These are phyloP conservation scores for Apteryx owenii DNA, from an alignment of 2,113 vertebrate species.

Conservation along the genomic window DNA sequence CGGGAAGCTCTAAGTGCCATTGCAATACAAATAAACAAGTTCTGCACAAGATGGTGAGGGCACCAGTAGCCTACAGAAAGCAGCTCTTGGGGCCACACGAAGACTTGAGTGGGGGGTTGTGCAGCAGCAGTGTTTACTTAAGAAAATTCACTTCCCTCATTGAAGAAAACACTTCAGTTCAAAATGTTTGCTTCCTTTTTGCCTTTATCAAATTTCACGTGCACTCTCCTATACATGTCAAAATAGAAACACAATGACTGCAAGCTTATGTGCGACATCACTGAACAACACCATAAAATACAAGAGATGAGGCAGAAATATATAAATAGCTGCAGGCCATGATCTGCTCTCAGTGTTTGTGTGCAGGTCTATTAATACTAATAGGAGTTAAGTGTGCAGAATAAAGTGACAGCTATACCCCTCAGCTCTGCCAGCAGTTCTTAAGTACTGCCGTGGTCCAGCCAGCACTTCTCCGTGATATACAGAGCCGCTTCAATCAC, in stretches of 20 bases:
- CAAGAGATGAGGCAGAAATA: conserved; percentile 34
- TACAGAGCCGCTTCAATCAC: not conserved
- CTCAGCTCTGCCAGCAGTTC: conserved; percentile 42
- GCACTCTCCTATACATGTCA: not conserved
- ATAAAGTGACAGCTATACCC: conserved; percentile 51
- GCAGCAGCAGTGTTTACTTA: not conserved
- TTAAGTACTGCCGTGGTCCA: conserved; percentile 1
- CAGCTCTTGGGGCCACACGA: conserved; percentile 25
- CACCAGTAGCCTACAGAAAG: conserved; percentile 59
- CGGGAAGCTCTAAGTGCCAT: conserved; percentile 59
- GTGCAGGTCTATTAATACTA: conserved; percentile 47
- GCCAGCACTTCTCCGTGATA: not conserved
- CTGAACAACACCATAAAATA: conserved; percentile 24
- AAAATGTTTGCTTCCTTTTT: not conserved
- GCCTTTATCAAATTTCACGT: not conserved
- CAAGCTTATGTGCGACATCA: conserved; percentile 22
- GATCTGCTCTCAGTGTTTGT: conserved; percentile 53
- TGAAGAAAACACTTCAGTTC: not conserved
- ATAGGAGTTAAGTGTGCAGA: conserved; percentile 69
- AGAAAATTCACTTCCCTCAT: not conserved
- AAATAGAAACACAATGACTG: conserved; percentile 4
- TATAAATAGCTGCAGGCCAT: conserved; percentile 50
- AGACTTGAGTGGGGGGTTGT: conserved; percentile 8
- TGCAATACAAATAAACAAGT: conserved; percentile 67
- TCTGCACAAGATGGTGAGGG: conserved; percentile 63